phyloP scores from a whole-genome alignment of 2,888 invertebrate species.

The Aproaerema taeniolella region DNA sequence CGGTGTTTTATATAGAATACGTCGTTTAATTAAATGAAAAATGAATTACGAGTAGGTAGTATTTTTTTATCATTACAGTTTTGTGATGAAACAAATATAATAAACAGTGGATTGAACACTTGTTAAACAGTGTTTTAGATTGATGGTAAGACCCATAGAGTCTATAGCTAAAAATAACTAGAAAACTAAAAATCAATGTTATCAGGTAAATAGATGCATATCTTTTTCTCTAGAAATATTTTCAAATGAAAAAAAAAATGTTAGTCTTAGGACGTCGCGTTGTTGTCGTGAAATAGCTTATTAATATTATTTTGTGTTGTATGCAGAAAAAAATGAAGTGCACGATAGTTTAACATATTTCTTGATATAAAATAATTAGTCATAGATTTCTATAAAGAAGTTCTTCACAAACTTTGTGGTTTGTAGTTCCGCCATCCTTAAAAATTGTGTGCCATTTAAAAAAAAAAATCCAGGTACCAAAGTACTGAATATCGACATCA shows the following conservation, averaged over 20 bases:
- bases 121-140: no score
- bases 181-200: slow-evolving; percentile 47
- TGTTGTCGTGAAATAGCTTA: slow-evolving; percentile 71
- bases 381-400: background rate
- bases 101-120: no score
- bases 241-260: slow-evolving; percentile 64
- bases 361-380: background rate
- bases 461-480: no score
- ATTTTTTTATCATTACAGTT: no score
- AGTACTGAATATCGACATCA: no score
- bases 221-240: slow-evolving; percentile 74
- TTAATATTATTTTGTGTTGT: slow-evolving; percentile 31
- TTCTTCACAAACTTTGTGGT: no score
- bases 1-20: no score
- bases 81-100: no score
- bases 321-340: slow-evolving; percentile 25
- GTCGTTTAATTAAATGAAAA: no score
- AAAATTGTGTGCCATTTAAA: no score
- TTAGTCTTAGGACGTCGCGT: slow-evolving; percentile 63
- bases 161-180: slow-evolving; percentile 50
- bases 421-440: no score
- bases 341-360: slow-evolving; percentile 2
- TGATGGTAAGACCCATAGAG: slow-evolving; percentile 42
- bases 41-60: no score
- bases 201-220: slow-evolving; percentile 74